These are phyloP conservation scores for Varecia variegata DNA, from an alignment of 2,797 vertebrate species.

Conservation along the genomic window DNA sequence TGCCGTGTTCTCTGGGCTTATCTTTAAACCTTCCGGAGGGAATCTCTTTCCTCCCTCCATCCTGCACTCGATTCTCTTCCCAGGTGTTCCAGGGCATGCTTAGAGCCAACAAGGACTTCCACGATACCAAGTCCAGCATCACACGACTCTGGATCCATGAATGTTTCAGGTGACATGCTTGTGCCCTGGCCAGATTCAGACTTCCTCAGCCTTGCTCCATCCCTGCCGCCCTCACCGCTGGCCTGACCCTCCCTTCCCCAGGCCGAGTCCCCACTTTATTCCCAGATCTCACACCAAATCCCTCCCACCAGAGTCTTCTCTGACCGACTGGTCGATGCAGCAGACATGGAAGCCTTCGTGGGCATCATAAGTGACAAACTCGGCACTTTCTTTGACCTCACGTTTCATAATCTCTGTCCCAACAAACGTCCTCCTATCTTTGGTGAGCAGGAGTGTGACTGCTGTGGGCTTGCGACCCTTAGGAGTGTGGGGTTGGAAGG, in stretches of 20 bases:
- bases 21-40: neutral
- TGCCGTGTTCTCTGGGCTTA: neutral
- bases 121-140: slow-evolving; percentile 89
- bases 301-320: slow-evolving; percentile 90
- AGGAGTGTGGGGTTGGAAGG: neutral
- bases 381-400: slow-evolving; percentile 88
- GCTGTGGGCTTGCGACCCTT: neutral
- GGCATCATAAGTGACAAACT: slow-evolving; percentile 89
- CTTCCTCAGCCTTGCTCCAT: neutral
- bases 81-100: slow-evolving; percentile 95
- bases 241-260: neutral
- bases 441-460: slow-evolving; percentile 80
- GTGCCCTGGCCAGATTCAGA: neutral
- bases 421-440: slow-evolving; percentile 90
- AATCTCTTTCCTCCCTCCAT: neutral
- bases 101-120: slow-evolving; percentile 89
- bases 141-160: slow-evolving; percentile 93
- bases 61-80: neutral
- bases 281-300: neutral
- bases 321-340: slow-evolving; percentile 89
- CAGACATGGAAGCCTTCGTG: slow-evolving; percentile 88
- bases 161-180: slow-evolving; percentile 89
- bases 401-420: slow-evolving; percentile 90
- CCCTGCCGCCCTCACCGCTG: neutral
- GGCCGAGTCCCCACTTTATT: neutral